phyloP scores from a whole-genome alignment of 1,140 invertebrate genomes.

The Lycorma delicatula region DNA sequence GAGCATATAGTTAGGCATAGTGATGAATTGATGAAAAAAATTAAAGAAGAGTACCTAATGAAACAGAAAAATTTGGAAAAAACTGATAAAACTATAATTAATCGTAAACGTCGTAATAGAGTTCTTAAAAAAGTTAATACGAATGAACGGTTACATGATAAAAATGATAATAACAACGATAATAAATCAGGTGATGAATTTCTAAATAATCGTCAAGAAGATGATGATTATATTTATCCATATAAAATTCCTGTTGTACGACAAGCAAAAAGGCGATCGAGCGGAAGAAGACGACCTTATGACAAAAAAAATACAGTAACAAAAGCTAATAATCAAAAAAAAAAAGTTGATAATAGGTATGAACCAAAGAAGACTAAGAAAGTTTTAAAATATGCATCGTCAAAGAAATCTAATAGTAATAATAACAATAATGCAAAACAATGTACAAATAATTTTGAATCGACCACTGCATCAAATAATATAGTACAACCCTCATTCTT shows the following conservation, averaged over 20 bases:
- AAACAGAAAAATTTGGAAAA: not conserved
- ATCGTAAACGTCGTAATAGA: not conserved
- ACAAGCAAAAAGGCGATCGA: no score
- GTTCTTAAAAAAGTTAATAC: not conserved
- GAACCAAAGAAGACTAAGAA: no score
- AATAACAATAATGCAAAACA: no score
- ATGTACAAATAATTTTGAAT: no score
- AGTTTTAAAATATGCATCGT: no score
- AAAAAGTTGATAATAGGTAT: no score
- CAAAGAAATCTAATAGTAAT: no score
- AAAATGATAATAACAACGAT: not conserved
- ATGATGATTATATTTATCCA: no score
- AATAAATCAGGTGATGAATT: not conserved
- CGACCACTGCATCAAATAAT: not conserved
- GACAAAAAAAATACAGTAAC: no score
- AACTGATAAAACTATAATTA: not conserved
- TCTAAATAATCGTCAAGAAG: not conserved
- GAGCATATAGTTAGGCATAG: slow-evolving; percentile 46
- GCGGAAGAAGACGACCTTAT: no score
- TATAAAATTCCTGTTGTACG: no score
- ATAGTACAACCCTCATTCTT: not conserved
- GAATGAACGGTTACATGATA: not conserved
- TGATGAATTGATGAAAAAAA: slow-evolving; percentile 37
- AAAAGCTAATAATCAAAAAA: no score
- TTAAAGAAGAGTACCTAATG: not conserved